These are phyloP conservation scores for Entomobrya multifasciata DNA, from an alignment of 2,888 invertebrate genomes.

Conservation along the genomic window DNA sequence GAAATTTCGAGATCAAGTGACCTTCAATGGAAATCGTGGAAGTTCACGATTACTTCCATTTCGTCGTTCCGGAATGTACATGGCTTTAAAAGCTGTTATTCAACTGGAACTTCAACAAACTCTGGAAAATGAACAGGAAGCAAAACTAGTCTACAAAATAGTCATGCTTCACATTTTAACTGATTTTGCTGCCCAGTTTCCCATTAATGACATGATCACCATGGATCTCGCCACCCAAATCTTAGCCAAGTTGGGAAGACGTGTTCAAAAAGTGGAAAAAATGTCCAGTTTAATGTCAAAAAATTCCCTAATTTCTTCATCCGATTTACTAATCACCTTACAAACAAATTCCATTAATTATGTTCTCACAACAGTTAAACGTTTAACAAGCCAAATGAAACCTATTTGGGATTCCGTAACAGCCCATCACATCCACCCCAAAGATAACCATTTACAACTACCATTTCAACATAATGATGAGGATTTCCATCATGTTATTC, in stretches of 20 bases:
- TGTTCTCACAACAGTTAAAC: not conserved
- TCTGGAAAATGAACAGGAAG: not conserved
- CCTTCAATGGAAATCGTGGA: not conserved
- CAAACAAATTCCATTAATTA: not conserved
- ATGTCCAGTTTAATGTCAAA: too few relatives aligned
- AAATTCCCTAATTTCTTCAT: not conserved
- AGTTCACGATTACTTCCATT: not conserved
- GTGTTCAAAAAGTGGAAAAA: constrained; percentile 26
- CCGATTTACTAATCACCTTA: not conserved
- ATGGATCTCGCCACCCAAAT: constrained; percentile 42
- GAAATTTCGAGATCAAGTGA: not conserved
- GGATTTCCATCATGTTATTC: not conserved
- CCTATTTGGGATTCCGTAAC: not conserved
- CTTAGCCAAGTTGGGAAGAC: constrained; percentile 42
- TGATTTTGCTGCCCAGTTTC: not conserved
- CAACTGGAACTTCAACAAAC: not conserved
- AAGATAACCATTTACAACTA: too few relatives aligned
- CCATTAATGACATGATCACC: constrained; percentile 17
- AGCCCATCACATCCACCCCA: too few relatives aligned
- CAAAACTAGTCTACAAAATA: constrained; percentile 38
- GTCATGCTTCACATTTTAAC: constrained; percentile 27
- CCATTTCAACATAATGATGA: too few relatives aligned
- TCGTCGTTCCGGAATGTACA: constrained; percentile 31
- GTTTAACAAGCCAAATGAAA: not conserved
- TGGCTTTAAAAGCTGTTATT: not conserved